phyloP scores from a whole-genome alignment of 2,888 invertebrate genomes.

The Plagodis pulveraria region DNA sequence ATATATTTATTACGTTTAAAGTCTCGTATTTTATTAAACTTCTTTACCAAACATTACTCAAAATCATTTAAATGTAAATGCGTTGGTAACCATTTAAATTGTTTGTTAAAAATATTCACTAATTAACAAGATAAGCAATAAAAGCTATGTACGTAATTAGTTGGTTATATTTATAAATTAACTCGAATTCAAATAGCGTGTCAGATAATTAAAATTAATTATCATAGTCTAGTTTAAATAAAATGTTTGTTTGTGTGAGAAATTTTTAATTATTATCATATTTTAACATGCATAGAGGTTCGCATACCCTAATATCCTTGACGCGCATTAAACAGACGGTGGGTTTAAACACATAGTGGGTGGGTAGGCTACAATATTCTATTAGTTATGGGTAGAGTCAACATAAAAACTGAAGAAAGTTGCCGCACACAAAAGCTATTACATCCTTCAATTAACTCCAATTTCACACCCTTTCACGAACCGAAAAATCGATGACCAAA shows the following conservation, averaged over 20 bases:
- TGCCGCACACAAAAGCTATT: constrained; percentile 79
- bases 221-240: constrained; percentile 34
- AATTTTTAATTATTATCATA: constrained; percentile 34
- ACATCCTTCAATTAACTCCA: constrained; percentile 79
- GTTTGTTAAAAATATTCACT: constrained; percentile 53
- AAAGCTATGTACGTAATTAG: constrained; percentile 58
- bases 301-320: too few species aligned
- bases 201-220: constrained; percentile 61
- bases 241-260: constrained; percentile 28
- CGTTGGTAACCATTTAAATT: constrained; percentile 48
- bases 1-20: background rate
- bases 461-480: constrained; percentile 85
- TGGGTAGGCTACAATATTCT: constrained; percentile 33
- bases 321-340: background rate
- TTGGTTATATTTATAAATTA: constrained; percentile 53
- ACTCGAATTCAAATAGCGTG: constrained; percentile 49
- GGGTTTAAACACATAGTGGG: constrained; percentile 35
- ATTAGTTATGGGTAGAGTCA: background rate
- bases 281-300: too few species aligned
- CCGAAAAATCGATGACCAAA: constrained; percentile 84
- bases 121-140: constrained; percentile 58
- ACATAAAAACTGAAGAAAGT: constrained; percentile 64
- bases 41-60: constrained; percentile 6
- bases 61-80: constrained; percentile 43
- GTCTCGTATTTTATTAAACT: background rate